Conservation (phyloP, 2,888 invertebrate genomes). For the Nomada goodeniana region DNA sequence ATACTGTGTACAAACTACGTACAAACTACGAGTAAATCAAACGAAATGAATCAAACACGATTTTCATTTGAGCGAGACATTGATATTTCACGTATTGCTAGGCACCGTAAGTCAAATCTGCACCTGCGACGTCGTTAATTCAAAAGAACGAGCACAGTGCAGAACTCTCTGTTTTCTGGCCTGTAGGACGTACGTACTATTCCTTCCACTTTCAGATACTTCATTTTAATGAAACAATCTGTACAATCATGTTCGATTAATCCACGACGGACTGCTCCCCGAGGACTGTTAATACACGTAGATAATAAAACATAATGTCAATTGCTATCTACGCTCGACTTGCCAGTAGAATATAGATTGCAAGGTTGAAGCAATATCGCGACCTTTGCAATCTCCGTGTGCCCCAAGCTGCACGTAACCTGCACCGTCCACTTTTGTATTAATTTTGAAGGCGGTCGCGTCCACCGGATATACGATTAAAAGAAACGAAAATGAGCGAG, state of each 20-base stretch:
- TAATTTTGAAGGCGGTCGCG: constrained; percentile 36
- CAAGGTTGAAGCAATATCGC: constrained; percentile 62
- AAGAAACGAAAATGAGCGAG: not conserved
- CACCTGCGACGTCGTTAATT: not conserved
- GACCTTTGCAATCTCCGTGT: constrained; percentile 61
- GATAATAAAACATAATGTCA: constrained; percentile 56
- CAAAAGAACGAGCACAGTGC: not conserved
- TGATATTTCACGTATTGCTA: too few species aligned
- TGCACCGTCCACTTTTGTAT: constrained; percentile 49
- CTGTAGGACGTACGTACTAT: too few species aligned
- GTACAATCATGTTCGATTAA: not conserved
- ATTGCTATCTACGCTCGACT: constrained; percentile 48
- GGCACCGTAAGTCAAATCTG: too few species aligned
- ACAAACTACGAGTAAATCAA: not conserved
- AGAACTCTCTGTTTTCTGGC: not conserved
- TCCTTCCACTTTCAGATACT: not conserved
- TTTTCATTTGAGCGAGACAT: too few species aligned
- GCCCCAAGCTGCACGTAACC: constrained; percentile 29
- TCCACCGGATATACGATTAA: constrained; percentile 16
- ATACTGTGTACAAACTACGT: not conserved
- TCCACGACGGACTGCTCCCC: constrained; percentile 1
- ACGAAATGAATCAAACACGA: not conserved
- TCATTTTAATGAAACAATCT: constrained; percentile 7
- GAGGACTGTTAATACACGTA: constrained; percentile 38
- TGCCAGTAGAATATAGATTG: constrained; percentile 42